phyloP scores from a whole-genome alignment of 2,113 vertebrate species.

The Apus apus region DNA sequence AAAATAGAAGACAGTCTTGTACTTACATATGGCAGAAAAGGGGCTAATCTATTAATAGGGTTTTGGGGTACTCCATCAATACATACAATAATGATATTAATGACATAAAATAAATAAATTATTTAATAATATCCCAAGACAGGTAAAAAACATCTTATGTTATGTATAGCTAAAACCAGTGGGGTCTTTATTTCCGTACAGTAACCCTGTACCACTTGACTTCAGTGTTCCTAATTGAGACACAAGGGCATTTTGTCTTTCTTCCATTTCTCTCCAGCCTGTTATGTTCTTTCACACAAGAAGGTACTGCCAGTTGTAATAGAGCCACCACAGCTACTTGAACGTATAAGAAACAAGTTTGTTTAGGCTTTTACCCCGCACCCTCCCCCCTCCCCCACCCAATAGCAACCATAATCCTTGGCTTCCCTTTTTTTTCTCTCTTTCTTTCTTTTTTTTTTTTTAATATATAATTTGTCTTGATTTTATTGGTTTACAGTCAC shows the following conservation, averaged over 20 bases:
- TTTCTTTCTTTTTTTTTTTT: too few relatives aligned
- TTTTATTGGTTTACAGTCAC: background rate
- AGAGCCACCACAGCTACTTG: background rate
- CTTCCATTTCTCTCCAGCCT: background rate
- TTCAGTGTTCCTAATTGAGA: background rate
- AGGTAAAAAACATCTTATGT: background rate
- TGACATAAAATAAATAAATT: background rate
- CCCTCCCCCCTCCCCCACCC: too few relatives aligned
- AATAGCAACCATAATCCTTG: background rate
- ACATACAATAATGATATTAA: background rate
- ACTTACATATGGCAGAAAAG: background rate
- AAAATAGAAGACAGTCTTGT: background rate
- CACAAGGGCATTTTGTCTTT: background rate
- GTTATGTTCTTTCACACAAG: background rate
- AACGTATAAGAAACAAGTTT: background rate
- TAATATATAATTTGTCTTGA: background rate
- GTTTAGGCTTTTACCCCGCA: background rate
- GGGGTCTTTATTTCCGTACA: background rate
- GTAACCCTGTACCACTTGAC: background rate
- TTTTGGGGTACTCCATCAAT: background rate
- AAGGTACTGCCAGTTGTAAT: background rate
- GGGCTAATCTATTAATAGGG: background rate
- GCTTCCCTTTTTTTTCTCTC: too few relatives aligned
- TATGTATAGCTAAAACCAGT: background rate
- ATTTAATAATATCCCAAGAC: background rate